Conservation (phyloP, 2,113 vertebrate genomes). For the Campylorhamphus procurvoides region DNA sequence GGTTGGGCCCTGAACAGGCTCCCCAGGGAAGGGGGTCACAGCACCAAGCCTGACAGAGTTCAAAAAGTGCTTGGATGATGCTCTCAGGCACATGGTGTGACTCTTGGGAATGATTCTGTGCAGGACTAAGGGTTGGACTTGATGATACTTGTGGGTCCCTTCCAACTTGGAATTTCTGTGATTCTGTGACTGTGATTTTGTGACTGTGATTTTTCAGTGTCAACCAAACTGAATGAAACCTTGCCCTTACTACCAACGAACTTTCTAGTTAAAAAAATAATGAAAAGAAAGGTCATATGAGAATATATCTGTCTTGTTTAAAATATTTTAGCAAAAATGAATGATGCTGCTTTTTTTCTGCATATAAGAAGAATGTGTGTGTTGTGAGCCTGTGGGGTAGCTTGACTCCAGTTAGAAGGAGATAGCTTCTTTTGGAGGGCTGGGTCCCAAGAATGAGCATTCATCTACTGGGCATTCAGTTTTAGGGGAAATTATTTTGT, state of each 20-base stretch:
- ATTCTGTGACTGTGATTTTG: not conserved
- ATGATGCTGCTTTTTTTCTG: not conserved
- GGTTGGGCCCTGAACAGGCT: not conserved
- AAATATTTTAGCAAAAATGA: not conserved
- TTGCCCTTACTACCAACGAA: not conserved
- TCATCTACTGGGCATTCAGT: fast-evolving
- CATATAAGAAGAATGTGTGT: not conserved
- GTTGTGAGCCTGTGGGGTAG: not conserved
- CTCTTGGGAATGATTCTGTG: not conserved
- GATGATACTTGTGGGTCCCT: not conserved
- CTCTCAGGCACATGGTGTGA: not conserved
- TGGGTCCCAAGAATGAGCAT: not conserved
- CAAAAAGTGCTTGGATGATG: not conserved
- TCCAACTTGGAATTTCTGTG: not conserved
- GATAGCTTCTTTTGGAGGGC: not conserved
- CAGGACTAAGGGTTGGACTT: not conserved
- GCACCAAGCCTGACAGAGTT: not conserved
- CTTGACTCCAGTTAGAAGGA: not conserved
- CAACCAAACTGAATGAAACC: not conserved
- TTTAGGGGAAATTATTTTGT: not conserved
- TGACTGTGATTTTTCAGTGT: not conserved
- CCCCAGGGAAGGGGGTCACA: not conserved
- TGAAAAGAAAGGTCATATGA: not conserved
- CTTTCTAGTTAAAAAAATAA: not conserved
- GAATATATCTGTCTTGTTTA: not conserved